Evolutionary conservation across 2,113 vertebrate species (phyloP), one percentile per base, ranked within the genome.

Genomic region (western clawed frog (Xenopus tropicalis)): DNA sequence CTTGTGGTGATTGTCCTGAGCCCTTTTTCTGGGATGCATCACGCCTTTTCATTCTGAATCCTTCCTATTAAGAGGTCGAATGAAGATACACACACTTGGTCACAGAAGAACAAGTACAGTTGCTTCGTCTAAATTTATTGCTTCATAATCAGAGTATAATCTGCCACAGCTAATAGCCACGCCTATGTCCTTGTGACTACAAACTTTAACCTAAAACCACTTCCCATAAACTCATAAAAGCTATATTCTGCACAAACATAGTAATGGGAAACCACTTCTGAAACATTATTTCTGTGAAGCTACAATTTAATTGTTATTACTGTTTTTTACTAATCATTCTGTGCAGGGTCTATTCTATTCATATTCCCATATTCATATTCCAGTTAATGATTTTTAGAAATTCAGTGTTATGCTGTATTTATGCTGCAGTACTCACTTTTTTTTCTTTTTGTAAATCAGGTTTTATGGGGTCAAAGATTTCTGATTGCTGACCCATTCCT

Each of bases 101-200:
- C 72, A 74, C 66, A 66, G 63, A 48, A 44, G 61, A 73, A 16
- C 1, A 52, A 19, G 42, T 9, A 52, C 19, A n/a, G 20, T 59
- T 48, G 61, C 65, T 69, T 75, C 65, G 65, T 75, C 72, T 52
- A 14, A 21, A 61, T 61, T 61, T 74, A 74, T 62, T 61, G 14
- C 59, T 24, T 62, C 43, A 65, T 37, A 57, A 65, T 23, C 4
- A 65, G 62, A 44, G 21, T 48, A 65, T 16, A 44, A 56, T 56
- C 51, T 11, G 37, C 3, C 12, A 19, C 37, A 46, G 37, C 21
- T 43, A 20, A 19, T 52, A 21, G 54, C 25, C 51, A 22, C 22
- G 43, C 3, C 59, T 37, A n/a, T 61, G 25, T 65, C 61, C 61
- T 65, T 64, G 48, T 56, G 70, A 71, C 17, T 44, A 71, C 1